A percentile compares a stretch with the other conserved stretches of the same genome.
These are phyloP conservation scores for Catagonus wagneri DNA, from an alignment of 2,113 vertebrate genomes.

Conservation along the genomic window DNA sequence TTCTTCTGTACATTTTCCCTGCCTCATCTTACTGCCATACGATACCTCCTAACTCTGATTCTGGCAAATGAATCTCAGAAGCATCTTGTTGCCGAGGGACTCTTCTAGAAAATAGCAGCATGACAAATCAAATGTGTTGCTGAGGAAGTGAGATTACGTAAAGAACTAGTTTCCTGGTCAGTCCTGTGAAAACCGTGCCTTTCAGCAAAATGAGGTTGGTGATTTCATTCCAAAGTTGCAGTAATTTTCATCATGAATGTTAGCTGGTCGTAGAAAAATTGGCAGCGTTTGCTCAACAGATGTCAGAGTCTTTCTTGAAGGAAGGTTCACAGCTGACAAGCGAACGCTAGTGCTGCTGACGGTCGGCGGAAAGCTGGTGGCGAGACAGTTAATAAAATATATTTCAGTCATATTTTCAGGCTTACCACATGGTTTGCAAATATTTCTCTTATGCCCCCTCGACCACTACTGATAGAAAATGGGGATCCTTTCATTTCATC, in stretches of 20 bases:
- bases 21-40: conserved; percentile 11
- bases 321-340: conserved; percentile 38
- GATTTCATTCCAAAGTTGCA: conserved; percentile 66
- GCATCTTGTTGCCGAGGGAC: conserved; percentile 26
- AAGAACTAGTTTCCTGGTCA: conserved; percentile 67
- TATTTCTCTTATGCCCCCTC: conserved; percentile 47
- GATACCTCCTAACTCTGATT: conserved; percentile 22
- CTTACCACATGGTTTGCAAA: conserved; percentile 47
- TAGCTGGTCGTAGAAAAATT: conserved; percentile 61
- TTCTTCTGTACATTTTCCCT: conserved; percentile 33
- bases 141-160: conserved; percentile 62
- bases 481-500: not conserved
- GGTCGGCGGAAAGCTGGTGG: not conserved
- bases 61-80: conserved; percentile 51
- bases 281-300: conserved; percentile 63
- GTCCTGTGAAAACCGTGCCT: conserved; percentile 51
- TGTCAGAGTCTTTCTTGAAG: conserved; percentile 65
- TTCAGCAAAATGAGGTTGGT: conserved; percentile 68
- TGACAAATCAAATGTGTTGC: conserved; percentile 55
- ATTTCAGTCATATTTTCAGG: conserved; percentile 37
- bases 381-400: conserved; percentile 20
- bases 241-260: conserved; percentile 73
- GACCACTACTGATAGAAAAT: conserved; percentile 6
- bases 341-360: conserved; percentile 9
- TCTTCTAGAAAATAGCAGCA: conserved; percentile 63